A percentile compares a stretch with the other conserved stretches of the same genome.
These are phyloP conservation scores for Aquatica leii DNA, from an alignment of 2,888 invertebrate species.

Conservation along the genomic window DNA sequence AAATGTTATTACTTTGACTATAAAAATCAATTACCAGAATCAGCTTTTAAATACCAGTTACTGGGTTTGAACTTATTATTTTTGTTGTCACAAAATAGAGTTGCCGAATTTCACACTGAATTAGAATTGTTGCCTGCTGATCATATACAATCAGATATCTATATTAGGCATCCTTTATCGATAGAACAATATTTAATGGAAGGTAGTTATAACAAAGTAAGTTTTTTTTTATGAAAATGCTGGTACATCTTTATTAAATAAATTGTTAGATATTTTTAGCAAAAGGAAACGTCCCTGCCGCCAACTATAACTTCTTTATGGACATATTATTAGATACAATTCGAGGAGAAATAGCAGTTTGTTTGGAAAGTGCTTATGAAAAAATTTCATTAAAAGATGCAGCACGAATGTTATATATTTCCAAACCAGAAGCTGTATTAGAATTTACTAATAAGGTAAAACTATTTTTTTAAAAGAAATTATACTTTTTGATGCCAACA, in stretches of 20 bases:
- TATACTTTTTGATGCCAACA: not conserved
- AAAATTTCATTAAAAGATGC: slow-evolving; percentile 88
- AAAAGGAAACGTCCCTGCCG: slow-evolving; percentile 95
- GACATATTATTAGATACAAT: slow-evolving; percentile 95
- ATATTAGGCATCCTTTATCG: slow-evolving; percentile 92
- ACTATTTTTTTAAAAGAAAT: not conserved
- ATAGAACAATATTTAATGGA: slow-evolving; percentile 99
- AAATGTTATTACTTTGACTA: slow-evolving; percentile 97
- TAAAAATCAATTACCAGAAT: slow-evolving; percentile 85
- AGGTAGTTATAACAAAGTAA: slow-evolving; percentile 96
- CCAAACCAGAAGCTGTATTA: slow-evolving; percentile 78
- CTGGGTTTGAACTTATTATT: slow-evolving; percentile 94
- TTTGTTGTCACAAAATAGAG: slow-evolving; percentile 92
- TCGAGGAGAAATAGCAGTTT: slow-evolving; percentile 94
- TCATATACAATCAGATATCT: slow-evolving; percentile 91
- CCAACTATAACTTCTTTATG: slow-evolving; percentile 96
- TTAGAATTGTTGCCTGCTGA: slow-evolving; percentile 91
- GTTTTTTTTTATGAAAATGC: too few relatives aligned
- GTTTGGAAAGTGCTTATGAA: slow-evolving; percentile 96
- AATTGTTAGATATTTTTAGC: slow-evolving; percentile 80
- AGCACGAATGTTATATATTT: slow-evolving; percentile 86
- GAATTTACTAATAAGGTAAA: slow-evolving; percentile 81
- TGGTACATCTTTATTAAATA: too few relatives aligned
- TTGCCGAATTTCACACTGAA: slow-evolving; percentile 98
- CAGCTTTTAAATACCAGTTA: slow-evolving; percentile 92